phyloP scores from a whole-genome alignment of 2,888 invertebrate species.

The Dicyrtomina minuta region DNA sequence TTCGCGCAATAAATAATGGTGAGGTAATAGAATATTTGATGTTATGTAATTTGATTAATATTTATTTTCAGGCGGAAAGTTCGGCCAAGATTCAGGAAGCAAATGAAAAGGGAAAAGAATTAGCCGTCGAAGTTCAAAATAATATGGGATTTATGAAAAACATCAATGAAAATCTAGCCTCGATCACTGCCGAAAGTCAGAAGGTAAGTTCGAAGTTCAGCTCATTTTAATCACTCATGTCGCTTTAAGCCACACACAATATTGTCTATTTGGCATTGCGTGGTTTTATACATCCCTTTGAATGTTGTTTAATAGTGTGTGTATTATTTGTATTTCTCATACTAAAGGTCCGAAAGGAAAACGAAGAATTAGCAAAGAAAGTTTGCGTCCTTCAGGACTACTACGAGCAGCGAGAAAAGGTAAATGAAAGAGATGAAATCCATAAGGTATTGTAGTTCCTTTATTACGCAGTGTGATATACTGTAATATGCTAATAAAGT shows the following conservation, averaged over 20 bases:
- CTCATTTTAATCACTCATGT: neutral
- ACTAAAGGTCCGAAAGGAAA: slow-evolving; percentile 49
- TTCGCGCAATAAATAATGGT: too few species aligned
- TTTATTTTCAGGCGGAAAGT: slow-evolving; percentile 52
- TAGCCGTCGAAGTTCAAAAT: slow-evolving; percentile 51
- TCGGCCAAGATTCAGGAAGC: slow-evolving; percentile 52
- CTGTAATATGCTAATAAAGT: too few species aligned
- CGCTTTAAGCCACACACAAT: too few species aligned
- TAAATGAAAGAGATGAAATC: slow-evolving; percentile 5
- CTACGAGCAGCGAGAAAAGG: slow-evolving; percentile 52
- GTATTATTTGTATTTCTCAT: too few species aligned
- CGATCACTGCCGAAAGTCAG: slow-evolving; percentile 51
- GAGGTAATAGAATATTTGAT: too few species aligned
- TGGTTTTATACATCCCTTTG: too few species aligned
- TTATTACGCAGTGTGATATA: too few species aligned
- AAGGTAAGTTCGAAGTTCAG: slow-evolving; percentile 37
- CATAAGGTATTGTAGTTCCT: too few species aligned
- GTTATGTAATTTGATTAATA: too few species aligned
- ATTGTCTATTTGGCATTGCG: too few species aligned
- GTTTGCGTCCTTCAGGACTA: slow-evolving; percentile 47
- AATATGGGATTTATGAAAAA: slow-evolving; percentile 54
- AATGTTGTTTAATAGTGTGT: too few species aligned
- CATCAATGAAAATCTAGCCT: slow-evolving; percentile 52
- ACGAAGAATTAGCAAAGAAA: slow-evolving; percentile 50
- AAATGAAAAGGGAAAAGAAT: slow-evolving; percentile 51